phyloP scores from a whole-genome alignment of 1,140 invertebrate genomes.

The Drosophila melanica region DNA sequence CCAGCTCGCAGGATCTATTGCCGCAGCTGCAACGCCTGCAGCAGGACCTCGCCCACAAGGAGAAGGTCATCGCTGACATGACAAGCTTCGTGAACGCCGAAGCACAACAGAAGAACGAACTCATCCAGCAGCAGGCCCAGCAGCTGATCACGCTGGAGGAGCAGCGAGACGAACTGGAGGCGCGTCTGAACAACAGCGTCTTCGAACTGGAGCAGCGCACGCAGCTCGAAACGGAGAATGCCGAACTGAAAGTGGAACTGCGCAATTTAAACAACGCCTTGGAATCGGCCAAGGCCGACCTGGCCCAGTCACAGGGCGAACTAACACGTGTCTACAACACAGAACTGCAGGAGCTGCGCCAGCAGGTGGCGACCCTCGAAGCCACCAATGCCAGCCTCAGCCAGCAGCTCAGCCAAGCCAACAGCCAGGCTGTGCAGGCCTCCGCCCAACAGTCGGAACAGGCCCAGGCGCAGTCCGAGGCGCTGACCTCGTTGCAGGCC shows the following conservation, averaged over 20 bases:
- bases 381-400: constrained; percentile 47
- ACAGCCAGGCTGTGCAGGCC: constrained; percentile 49
- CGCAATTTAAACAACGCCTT: constrained; percentile 70
- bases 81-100: constrained; percentile 72
- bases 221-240: constrained; percentile 69
- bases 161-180: constrained; percentile 77
- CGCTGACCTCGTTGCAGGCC: constrained; percentile 47
- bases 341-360: constrained; percentile 63
- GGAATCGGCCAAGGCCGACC: constrained; percentile 61
- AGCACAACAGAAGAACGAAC: constrained; percentile 70
- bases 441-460: constrained; percentile 62
- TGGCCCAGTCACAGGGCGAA: constrained; percentile 56
- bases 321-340: constrained; percentile 52
- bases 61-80: constrained; percentile 74
- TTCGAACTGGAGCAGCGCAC: constrained; percentile 78
- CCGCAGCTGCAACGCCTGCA: constrained; percentile 74
- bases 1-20: constrained; percentile 72
- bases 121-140: constrained; percentile 63
- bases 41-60: constrained; percentile 74
- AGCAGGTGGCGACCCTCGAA: constrained; percentile 43
- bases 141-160: constrained; percentile 66
- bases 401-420: constrained; percentile 53
- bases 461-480: constrained; percentile 56
- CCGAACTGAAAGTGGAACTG: constrained; percentile 72
- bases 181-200: constrained; percentile 72